phyloP scores from a whole-genome alignment of 2,113 vertebrate genomes.

The Myiopsitta monachus region DNA sequence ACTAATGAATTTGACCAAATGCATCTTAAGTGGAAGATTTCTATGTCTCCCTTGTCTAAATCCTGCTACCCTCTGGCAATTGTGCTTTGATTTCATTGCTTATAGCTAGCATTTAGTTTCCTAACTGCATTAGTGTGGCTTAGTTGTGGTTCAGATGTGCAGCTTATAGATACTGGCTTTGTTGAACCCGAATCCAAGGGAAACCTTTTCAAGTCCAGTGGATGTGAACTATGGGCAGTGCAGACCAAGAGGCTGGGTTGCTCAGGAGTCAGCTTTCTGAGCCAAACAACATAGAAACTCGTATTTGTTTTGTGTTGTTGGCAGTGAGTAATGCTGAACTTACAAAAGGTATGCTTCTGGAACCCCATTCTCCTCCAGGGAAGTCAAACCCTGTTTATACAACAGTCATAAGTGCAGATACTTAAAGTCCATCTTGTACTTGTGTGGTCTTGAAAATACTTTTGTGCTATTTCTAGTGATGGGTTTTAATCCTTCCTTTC shows the following conservation, averaged over 20 bases:
- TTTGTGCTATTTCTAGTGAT: not conserved
- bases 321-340: constrained; percentile 27
- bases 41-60: not conserved
- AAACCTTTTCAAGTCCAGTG: not conserved
- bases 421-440: not conserved
- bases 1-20: not conserved
- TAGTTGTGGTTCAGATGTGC: not conserved
- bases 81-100: not conserved
- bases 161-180: not conserved
- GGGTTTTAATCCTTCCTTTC: not conserved
- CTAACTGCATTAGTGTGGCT: not conserved
- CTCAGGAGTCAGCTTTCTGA: constrained; percentile 13
- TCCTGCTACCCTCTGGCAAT: not conserved
- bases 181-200: not conserved
- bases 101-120: not conserved
- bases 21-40: not conserved
- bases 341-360: not conserved
- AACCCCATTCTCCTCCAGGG: not conserved
- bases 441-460: not conserved
- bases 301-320: constrained; percentile 17
- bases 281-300: constrained; percentile 41
- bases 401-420: not conserved
- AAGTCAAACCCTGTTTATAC: not conserved
- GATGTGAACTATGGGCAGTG: not conserved
- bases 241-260: not conserved